Conservation (phyloP, 2,888 invertebrate species). For the Drosophila percnosoma region DNA sequence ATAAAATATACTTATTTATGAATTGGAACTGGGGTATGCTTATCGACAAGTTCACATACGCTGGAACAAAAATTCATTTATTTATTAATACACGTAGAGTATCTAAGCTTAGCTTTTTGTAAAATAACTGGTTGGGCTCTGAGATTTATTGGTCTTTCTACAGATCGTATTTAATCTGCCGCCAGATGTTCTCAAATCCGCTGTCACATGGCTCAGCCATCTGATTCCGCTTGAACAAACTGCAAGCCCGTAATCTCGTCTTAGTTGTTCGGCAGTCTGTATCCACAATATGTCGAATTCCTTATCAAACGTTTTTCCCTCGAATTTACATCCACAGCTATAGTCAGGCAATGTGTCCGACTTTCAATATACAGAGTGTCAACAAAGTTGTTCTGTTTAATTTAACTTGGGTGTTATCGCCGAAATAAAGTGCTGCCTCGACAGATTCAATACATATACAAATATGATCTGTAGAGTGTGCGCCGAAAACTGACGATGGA, state of each 20-base stretch:
- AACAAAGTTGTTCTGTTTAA: background rate
- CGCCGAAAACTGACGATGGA: background rate
- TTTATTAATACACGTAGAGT: background rate
- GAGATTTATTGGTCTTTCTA: constrained; percentile 34
- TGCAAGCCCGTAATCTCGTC: constrained; percentile 26
- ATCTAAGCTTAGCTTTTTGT: background rate
- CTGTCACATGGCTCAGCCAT: constrained; percentile 16
- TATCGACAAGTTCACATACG: constrained; percentile 21
- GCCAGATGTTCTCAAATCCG: constrained; percentile 41
- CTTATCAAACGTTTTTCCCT: constrained; percentile 42
- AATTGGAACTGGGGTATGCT: constrained; percentile 28
- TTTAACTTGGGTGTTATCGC: background rate
- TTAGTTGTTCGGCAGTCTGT: constrained; percentile 49
- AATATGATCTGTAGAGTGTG: background rate
- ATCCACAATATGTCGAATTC: constrained; percentile 68
- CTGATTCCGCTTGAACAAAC: constrained; percentile 20
- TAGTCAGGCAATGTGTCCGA: background rate
- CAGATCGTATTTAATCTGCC: constrained; percentile 40
- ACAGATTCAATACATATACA: constrained; percentile 7
- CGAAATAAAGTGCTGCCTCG: constrained; percentile 1
- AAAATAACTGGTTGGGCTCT: constrained; percentile 12
- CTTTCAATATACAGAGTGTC: background rate
- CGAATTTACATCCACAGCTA: constrained; percentile 8
- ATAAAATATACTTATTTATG: constrained; percentile 58
- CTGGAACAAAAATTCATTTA: background rate